Evolutionary conservation across 2,797 vertebrate genomes (phyloP).

Genomic region (Dromococcyx pavoninus): DNA sequence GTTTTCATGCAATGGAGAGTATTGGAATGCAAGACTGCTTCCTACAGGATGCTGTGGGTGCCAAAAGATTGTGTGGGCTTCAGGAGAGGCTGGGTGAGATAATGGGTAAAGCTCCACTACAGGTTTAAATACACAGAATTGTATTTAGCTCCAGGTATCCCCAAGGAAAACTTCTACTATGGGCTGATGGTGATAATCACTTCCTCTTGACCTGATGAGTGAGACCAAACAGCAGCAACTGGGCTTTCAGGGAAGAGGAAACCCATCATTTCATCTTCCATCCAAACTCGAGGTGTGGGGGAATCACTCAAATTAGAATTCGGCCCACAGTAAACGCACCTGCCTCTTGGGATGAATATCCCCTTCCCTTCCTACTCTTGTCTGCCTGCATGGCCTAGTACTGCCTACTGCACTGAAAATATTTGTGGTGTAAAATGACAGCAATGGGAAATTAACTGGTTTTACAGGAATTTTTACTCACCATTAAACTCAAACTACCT

Average conservation of each 20-base stretch:
- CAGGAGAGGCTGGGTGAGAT: neutral
- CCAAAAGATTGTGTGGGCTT: neutral
- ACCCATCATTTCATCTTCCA: neutral
- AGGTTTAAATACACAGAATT: neutral
- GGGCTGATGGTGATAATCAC: rapidly evolving
- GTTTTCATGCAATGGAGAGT: rapidly evolving
- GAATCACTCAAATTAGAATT: neutral
- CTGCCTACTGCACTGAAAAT: rapidly evolving
- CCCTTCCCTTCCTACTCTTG: neutral
- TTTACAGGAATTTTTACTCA: neutral
- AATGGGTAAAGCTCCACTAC: neutral
- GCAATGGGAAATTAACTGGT: neutral
- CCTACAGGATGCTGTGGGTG: rapidly evolving
- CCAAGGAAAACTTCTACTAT: rapidly evolving
- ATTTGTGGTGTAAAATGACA: neutral
- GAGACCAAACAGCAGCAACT: neutral
- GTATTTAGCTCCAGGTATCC: neutral
- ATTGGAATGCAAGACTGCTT: rapidly evolving
- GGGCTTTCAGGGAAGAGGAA: neutral
- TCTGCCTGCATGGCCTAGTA: neutral
- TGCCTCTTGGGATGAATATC: neutral
- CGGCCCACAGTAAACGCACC: neutral
- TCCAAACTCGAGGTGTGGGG: neutral
- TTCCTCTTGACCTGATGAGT: neutral
- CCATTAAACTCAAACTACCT: neutral